Evolutionary conservation across 2,113 vertebrate genomes (phyloP), one percentile per base, ranked within the genome.

Genomic region (Promerops cafer): DNA sequence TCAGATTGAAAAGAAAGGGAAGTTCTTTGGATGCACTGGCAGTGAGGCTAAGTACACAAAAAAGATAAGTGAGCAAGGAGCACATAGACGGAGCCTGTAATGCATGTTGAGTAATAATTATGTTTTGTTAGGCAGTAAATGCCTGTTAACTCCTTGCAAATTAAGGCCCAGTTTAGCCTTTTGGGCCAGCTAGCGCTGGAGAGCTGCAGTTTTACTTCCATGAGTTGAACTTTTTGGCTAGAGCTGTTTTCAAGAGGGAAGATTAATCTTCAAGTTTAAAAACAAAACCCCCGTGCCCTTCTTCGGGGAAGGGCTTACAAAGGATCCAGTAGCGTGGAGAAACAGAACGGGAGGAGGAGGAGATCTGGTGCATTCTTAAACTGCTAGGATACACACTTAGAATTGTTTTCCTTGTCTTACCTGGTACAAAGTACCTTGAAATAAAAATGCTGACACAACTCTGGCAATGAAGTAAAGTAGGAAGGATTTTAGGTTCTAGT

Each of bases 121-220:
- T 91, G 31, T 96, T 94, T 97, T 89, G 59, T 96, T 97, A 96
- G 92, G 90, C 88, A 82, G 97, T 59, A 96, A 93, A 87, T 92
- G 96, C 96, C 90, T 91, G 54, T 96, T 96, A 95, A 95, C 87
- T 95, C 66, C 78, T 86, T 83, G 76, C 69, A 95, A 93, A 94
- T 95, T 82, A 91, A 86, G 94, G 93, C 96, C 35, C 64, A 70
- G 5, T 20, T 83, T 75, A 27, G 54, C 37, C 17, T 84, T 85
- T 72, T 52, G 72, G 21, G 71, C 74, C 39, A n/a, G 70, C 50
- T 28, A 11, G 45, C 64, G 35, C 83, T 90, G 89, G 35, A 56
- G 81, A 83, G 45, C 66, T 4, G 11, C 75, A 35, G n/a, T 27
- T 53, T 31, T 26, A 10, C 30, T 85, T 87, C 21, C 49, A 39